Base-by-base conservation (phyloP, 2,797 vertebrate species). In the Xiphorhynchus erythropygius region DNA sequence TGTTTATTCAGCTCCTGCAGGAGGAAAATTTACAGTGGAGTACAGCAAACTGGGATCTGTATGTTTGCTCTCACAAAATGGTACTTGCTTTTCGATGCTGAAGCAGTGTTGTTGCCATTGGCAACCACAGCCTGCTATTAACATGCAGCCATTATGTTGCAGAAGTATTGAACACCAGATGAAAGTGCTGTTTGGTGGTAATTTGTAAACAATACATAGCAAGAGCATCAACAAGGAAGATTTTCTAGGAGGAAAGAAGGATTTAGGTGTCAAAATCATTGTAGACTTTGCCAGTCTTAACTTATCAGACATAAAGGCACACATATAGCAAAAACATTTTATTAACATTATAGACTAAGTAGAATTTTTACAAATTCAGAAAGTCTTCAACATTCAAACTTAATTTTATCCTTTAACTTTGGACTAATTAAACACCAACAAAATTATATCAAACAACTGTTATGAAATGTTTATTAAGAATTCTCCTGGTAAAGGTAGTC, bases 151-250 rank as follows among this genome's bases (percentile, higher is more conserved):
- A 86, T 91, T 90, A 60, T 60, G 55, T 47, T 91, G 80, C 44
- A 86, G 67, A 94, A 90, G 50, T 93, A 91, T 74, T 90, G 87
- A 93, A 85, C 70, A 57, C 13, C 57, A 76, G 76, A 91, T 73
- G 56, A 97, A 96, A 96, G 70, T 73, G 35, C 33, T 92, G 24
- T 81, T 89, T 15, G 5, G 47, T 76, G 24, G 53, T 82, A 87
- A 91, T 96, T 92, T 90, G 76, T 89, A 94, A 94, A 91, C 70
- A 96, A 76, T 78, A 21, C 46, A 63, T 50, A 89, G 10, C 60
- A 67, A 33, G 15, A 87, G 9, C 27, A 68, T 44, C 53, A 80
- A 37, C 33, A 57, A 83, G 35, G 28, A 93, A 93, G 44, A 32
- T 59, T 86, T 88, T 91, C n/a, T 69, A 33, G 17, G 30, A 67